Evolutionary conservation across 1,140 invertebrate genomes (phyloP), one percentile per base, ranked within the genome.

Genomic region (Coptotermes formosanus): DNA sequence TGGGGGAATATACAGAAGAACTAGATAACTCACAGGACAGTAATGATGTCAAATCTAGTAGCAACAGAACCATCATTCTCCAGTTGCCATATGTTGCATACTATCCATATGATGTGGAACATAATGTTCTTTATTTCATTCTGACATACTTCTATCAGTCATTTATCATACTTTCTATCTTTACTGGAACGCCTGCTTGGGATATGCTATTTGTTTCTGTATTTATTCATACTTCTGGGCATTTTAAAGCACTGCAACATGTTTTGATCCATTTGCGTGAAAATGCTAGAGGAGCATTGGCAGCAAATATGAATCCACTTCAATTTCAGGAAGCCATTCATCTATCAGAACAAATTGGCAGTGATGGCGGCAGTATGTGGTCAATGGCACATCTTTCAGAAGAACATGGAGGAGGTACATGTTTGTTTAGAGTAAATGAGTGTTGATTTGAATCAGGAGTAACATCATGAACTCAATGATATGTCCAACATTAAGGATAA

Each of bases 141-240:
- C n/a, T 75, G 7, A 75, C 64, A 75, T 75, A 75, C n/a, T 9
- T 75, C 25, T 75, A n/a, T 75, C 64, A 75, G n/a, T 25, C n/a
- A 75, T 75, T 75, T 75, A 30, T 25, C 30, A 3, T 25, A 12
- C n/a, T n/a, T 30, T n/a, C 64, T 75, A 25, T 75, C n/a, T 75
- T 75, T 30, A 75, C n/a, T 12, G 25, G 7, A 75, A 14, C n/a
- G n/a, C 64, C 64, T n/a, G n/a, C 64, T 75, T 75, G 25, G 25
- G 64, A 75, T 75, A 75, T 75, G 64, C n/a, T 75, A 16, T 75
- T 75, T 30, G 64, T 75, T n/a, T 75, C 64, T 75, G 64, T 75
- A n/a, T 75, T 75, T 30, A 75, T 75, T 75, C 64, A 75, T 75
- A n/a, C n/a, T 25, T 75, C 64, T 30, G 64, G 64, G 14, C 64